Base-by-base conservation (phyloP, 2,797 vertebrate genomes). In the Leucoraja ocellata region DNA sequence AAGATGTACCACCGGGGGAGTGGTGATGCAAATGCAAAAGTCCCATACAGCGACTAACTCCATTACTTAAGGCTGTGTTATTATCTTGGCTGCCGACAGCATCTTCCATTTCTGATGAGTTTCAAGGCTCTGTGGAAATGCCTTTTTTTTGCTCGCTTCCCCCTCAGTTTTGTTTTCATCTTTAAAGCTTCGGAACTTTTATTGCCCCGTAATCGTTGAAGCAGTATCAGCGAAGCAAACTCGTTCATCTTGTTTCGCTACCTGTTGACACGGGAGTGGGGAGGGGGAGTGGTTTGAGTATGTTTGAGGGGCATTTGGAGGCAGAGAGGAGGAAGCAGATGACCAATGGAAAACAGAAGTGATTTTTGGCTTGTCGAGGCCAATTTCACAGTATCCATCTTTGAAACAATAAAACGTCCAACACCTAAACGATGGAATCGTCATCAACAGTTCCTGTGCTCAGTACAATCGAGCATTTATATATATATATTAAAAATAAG, bases 391-490 rank as follows among this genome's bases (percentile, higher is more conserved):
- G 84, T 68, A 88, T 88, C 84, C 84, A 88, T 65, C 84, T 68
- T 68, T 21, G n/a, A 36, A 65, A 88, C 65, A 88, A 10, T 21
- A 88, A 9, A 36, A 32, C 1, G 84, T 88, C 84, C 63, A 68
- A 68, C 63, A 88, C 21, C 68, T 65, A 88, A 68, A 88, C n/a
- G 61, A 88, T 61, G 81, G 32, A 68, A 63, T 36, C 63, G 4
- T 36, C 32, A 36, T 36, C 58, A 63, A n/a, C 81, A n/a, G 25
- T 32, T 68, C 84, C 84, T 88, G 61, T 8, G 16, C 84, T 88
- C 84, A 88, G 68, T 88, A 88, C 32, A 88, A 88, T 88, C 68
- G 84, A 88, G 84, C 84, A 14, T 88, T 21, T 46, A 91, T 71
- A 91, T 91, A 61, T 73, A 73, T 71, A 25, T 91, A 21, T 23